Evolutionary conservation across 1,140 invertebrate genomes (phyloP), one percentile per base, ranked within the genome.

Genomic region (fruit fly (Drosophila melanogaster)): DNA sequence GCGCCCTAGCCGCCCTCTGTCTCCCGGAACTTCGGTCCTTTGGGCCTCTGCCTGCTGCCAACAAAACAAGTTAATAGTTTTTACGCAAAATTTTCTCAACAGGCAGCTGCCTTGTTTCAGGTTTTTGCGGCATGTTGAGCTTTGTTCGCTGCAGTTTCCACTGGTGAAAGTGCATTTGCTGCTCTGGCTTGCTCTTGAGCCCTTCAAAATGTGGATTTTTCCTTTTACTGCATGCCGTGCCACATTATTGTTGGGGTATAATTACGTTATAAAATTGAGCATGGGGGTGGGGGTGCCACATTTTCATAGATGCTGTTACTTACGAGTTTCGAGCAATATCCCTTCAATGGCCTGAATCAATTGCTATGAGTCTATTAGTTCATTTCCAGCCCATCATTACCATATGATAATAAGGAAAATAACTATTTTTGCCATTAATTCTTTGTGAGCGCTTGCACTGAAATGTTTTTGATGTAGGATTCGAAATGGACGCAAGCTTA

Each of bases 61-160:
- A 77, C 72, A 67, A 73, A 81, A 77, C 73, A 73, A 81, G 79
- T 77, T 73, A 67, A 81, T 81, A 81, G 79, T 74, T 81, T 81
- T 77, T 77, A 81, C 73, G 73, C 73, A 81, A 64, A 72, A 77
- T 77, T 75, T 77, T 81, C 67, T 77, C 65, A 81, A 58, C 67
- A 62, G 46, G 61, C 79, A 81, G 78, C 78, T 81, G 78, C 72
- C 79, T 62, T 72, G 56, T 77, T 80, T 81, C 66, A 47, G 55
- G 66, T 76, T 77, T 81, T 81, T 71, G 79, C 60, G 79, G 78
- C 78, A 81, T 81, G 72, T 77, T 65, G 56, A 53, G 57, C 46
- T 66, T 47, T 38, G 40, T 55, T 56, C 30, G 43, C 19, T 44
- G 54, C 77, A 56, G 43, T 38, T 61, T 54, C 69, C 49, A 38